Base-by-base conservation (phyloP, 2,797 vertebrate species). In the Coccyzus lansbergi region DNA sequence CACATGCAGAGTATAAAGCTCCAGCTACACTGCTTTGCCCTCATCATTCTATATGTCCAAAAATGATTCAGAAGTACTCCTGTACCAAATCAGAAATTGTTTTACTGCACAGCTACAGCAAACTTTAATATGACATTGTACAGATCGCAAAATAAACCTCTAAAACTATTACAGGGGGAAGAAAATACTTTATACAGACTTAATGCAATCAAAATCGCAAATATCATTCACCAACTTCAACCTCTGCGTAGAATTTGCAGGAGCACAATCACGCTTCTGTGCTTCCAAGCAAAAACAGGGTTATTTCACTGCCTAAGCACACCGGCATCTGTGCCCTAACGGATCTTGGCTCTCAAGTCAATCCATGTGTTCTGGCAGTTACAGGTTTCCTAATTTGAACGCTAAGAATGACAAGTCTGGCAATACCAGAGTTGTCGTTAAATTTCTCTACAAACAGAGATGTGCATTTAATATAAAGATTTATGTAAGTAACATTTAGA, bases 231-330 rank as follows among this genome's bases (percentile, higher is more conserved):
- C 82, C 86, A 93, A 81, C 70, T 92, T 60, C 80, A 96, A 74
- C 60, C 69, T 83, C 71, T 87, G 64, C 80, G 29, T 6, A 86
- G 52, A 18, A 65, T 88, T 94, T 94, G 81, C 90, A 95, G 83
- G 58, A 86, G 60, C 75, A 83, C 55, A 89, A 88, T 58, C 31
- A 29, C 5, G 33, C 53, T 83, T 72, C 88, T 87, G 64, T 82
- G 64, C 38, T 81, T 46, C 77, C 4, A 5, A 90, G 71, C 40
- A 77, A 63, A 85, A 79, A 60, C 9, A 4, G 46, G 94, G 84
- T 93, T 83, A 90, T 91, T 95, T 92, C 86, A 65, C 24, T 95
- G 87, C 92, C 60, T 88, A 90, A 91, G 36, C 19, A 76, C 51
- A 81, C 60, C 9, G 10, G 83, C 59, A 53, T 62, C 63, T 86